Evolutionary conservation across 2,888 invertebrate genomes (phyloP).

Genomic region (Lacanobia oleracea): DNA sequence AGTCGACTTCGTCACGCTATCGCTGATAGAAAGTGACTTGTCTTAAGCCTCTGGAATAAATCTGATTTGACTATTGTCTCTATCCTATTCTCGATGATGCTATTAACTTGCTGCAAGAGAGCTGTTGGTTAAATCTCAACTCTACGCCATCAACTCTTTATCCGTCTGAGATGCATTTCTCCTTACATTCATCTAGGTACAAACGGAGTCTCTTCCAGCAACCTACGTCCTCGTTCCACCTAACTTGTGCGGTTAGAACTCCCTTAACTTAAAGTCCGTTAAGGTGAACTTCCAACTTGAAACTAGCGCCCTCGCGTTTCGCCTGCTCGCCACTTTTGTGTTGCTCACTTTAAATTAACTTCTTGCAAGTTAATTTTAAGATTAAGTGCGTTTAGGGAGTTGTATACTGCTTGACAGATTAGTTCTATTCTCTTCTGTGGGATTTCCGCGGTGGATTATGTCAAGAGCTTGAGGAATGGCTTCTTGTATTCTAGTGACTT

Average conservation of each 20-base stretch:
- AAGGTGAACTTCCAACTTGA: constrained; percentile 52
- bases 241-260: constrained; percentile 58
- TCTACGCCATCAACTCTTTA: too few relatives aligned
- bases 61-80: too few relatives aligned
- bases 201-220: constrained; percentile 23
- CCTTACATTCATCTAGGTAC: neutral
- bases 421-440: constrained; percentile 25
- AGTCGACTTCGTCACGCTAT: too few relatives aligned
- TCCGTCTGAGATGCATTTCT: too few relatives aligned
- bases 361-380: constrained; percentile 55
- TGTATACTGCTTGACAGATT: constrained; percentile 42
- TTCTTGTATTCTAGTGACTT: constrained; percentile 14
- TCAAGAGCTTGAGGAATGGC: neutral
- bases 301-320: constrained; percentile 54
- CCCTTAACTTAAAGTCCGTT: constrained; percentile 50
- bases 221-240: constrained; percentile 6
- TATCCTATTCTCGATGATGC: too few relatives aligned
- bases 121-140: too few relatives aligned
- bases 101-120: too few relatives aligned
- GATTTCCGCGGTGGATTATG: constrained; percentile 25
- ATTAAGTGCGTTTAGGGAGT: constrained; percentile 48
- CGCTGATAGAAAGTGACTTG: too few relatives aligned
- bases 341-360: constrained; percentile 58
- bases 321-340: constrained; percentile 60
- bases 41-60: too few relatives aligned